Base-by-base conservation (phyloP, 2,888 invertebrate genomes). In the Masnerella sp. region DNA sequence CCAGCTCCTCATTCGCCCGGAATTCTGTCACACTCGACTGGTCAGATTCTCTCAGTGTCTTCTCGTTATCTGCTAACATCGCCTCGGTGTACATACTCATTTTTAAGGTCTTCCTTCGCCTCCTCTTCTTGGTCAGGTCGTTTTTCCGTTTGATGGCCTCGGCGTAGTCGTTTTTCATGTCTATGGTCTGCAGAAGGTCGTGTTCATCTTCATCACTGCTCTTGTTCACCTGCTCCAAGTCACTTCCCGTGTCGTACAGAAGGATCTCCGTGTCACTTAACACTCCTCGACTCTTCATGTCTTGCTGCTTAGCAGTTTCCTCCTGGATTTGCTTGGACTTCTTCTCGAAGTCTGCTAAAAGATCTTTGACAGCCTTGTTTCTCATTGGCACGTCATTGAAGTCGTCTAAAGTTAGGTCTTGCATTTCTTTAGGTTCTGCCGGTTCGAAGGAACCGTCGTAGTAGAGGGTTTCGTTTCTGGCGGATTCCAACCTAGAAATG, bases 241-340 rank as follows among this genome's bases (percentile, higher is more conserved):
- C 88, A 74, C 88, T 88, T 2, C 86, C 88, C 0, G 88, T 88
- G 22, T 89, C 89, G 73, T 89, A 89, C 0, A 88, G 79, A 11
- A 89, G 75, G 0, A 88, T 88, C 77, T 89, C 89, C 2, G 88
- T 88, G 64, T 89, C 89, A 77, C 88, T 88, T 58, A 88, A 87
- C 0, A 88, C 88, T 9, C 84, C 86, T 0, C 88, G 83, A 43
- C 83, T 84, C 36, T 79, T 85, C 7, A 82, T 76, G n/a, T 86
- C 85, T 5, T 83, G 84, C 0, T 81, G 78, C 14, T 80, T 81
- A 2, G 80, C 77, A 12, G 78, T 73, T 17, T 85, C 84, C 14
- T 79, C 77, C 34, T 83, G 81, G 1, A 82, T 81, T 25, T 86
- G 80, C 43, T 85, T 85, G 0, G 88, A 88, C 58, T 88, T 88